Evolutionary conservation across 2,113 vertebrate genomes (phyloP).

Genomic region (Nanorana parkeri): DNA sequence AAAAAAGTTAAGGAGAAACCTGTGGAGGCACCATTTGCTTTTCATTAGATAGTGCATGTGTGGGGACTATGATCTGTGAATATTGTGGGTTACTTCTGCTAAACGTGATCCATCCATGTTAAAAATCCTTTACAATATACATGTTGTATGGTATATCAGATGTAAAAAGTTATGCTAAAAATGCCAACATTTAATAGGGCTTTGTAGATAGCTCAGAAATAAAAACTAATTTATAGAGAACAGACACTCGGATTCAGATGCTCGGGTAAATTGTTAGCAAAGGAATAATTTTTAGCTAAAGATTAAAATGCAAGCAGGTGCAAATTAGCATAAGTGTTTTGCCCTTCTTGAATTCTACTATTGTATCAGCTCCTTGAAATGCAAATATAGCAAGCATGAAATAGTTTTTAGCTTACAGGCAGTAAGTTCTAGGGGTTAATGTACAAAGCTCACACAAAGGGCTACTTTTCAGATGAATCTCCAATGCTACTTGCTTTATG

Average conservation of each 20-base stretch:
- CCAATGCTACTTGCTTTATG: no score
- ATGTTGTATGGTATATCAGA: not conserved
- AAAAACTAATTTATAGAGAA: conserved; percentile 3
- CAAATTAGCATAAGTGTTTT: conserved; percentile 52
- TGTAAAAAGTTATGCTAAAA: not conserved
- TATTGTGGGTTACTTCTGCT: no score
- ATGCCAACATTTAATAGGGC: not conserved
- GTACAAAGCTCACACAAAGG: no score
- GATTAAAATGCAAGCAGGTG: conserved; percentile 51
- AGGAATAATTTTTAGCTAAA: conserved; percentile 45
- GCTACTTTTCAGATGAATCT: no score
- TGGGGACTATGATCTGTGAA: no score
- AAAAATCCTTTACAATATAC: not conserved
- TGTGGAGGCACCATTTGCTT: no score
- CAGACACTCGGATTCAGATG: conserved; percentile 27
- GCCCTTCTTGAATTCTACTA: conserved; percentile 1
- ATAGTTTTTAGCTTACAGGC: no score
- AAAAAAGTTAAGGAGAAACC: no score
- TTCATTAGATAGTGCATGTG: no score
- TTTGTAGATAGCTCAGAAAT: conserved; percentile 6
- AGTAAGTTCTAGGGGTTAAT: no score
- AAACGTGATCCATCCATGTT: no score
- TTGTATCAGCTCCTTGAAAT: conserved; percentile 33
- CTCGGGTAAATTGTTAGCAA: conserved; percentile 46
- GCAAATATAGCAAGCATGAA: not conserved